A percentile compares a stretch with the other conserved stretches of the same genome.
Conservation (phyloP, 2,888 invertebrate genomes). For the Bursaphelenchus okinawaensis region DNA sequence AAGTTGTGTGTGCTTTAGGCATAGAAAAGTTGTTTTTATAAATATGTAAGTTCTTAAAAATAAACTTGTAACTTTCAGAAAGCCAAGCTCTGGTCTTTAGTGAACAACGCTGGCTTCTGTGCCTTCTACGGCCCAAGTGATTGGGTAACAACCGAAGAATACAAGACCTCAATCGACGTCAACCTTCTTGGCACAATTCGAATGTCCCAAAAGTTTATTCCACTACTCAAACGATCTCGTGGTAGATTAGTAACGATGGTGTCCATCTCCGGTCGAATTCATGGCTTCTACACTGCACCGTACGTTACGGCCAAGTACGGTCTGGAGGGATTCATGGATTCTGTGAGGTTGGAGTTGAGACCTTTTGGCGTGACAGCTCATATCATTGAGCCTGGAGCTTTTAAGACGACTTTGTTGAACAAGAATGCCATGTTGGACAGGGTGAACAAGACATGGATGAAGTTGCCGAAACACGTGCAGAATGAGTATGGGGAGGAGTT, state of each 20-base stretch:
- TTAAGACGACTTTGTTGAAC: constrained; percentile 46
- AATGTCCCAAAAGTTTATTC: constrained; percentile 37
- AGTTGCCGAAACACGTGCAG: constrained; percentile 33
- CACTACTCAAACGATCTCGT: constrained; percentile 45
- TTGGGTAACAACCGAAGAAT: constrained; percentile 76
- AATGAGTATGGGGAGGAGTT: constrained; percentile 56
- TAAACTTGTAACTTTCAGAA: background rate
- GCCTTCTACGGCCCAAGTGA: constrained; percentile 77
- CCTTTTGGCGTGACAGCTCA: constrained; percentile 40
- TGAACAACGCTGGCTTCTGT: constrained; percentile 85
- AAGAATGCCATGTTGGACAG: constrained; percentile 41
- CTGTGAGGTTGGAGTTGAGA: constrained; percentile 33
- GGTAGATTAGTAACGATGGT: constrained; percentile 60
- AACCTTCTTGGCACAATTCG: constrained; percentile 70
- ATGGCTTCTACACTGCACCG: constrained; percentile 52
- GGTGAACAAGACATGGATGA: constrained; percentile 42
- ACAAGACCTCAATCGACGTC: constrained; percentile 67
- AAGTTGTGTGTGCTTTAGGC: too few species aligned
- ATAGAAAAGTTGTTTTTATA: too few species aligned
- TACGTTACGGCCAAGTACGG: constrained; percentile 51
- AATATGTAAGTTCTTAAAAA: constrained; percentile 1
- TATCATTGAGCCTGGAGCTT: constrained; percentile 52
- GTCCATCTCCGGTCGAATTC: constrained; percentile 58
- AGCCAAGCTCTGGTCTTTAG: constrained; percentile 67
- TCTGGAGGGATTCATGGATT: constrained; percentile 51